Evolutionary conservation across 1,140 invertebrate genomes (phyloP).

Genomic region (Drosophila miranda): DNA sequence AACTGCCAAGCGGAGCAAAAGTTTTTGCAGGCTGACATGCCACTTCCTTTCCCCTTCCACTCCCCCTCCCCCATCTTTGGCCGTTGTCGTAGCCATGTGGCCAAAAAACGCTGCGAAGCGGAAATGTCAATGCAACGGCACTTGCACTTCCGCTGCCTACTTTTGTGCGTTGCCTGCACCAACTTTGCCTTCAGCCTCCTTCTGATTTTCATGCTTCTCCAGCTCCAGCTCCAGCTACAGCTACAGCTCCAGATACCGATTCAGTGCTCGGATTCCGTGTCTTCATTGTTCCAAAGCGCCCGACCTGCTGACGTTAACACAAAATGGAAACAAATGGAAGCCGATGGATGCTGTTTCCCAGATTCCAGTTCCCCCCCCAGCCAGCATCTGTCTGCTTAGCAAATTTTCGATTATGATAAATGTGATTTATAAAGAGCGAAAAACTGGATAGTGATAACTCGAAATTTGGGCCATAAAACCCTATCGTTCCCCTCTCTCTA

Average conservation of each 20-base stretch:
- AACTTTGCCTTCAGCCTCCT: slow-evolving; percentile 56
- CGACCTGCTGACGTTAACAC: slow-evolving; percentile 75
- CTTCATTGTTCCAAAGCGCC: slow-evolving; percentile 65
- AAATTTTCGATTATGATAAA: slow-evolving; percentile 79
- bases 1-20: slow-evolving; percentile 66
- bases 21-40: slow-evolving; percentile 50
- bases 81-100: slow-evolving; percentile 30
- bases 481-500: background rate
- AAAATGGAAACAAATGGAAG: slow-evolving; percentile 79
- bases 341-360: slow-evolving; percentile 18
- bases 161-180: slow-evolving; percentile 55
- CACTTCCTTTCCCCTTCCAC: background rate
- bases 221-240: too few relatives aligned
- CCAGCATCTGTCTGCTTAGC: slow-evolving; percentile 41
- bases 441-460: slow-evolving; percentile 36
- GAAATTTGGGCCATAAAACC: slow-evolving; percentile 5
- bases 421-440: slow-evolving; percentile 39
- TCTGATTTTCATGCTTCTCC: slow-evolving; percentile 23
- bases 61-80: background rate
- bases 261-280: slow-evolving; percentile 14
- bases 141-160: slow-evolving; percentile 75
- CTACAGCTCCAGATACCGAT: slow-evolving; percentile 19
- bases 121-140: slow-evolving; percentile 78
- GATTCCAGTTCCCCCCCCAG: background rate
- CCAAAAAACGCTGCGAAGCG: slow-evolving; percentile 72